Evolutionary conservation across 2,888 invertebrate genomes (phyloP).

Genomic region (Cartodere bifasciata): DNA sequence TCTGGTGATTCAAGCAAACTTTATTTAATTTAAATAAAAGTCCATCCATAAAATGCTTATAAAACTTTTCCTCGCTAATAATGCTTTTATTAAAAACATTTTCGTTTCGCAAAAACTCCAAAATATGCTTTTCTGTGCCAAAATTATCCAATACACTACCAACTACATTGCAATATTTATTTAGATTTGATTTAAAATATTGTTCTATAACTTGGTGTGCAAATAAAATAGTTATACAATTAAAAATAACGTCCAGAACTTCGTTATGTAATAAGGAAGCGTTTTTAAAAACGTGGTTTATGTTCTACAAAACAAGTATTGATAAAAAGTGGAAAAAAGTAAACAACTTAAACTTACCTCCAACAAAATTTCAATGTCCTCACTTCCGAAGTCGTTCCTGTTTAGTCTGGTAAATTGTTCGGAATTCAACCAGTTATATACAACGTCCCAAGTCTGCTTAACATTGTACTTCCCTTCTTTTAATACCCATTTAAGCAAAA

Average conservation of each 20-base stretch:
- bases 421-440: background rate
- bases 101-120: slow-evolving; percentile 15
- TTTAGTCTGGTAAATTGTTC: background rate
- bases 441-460: background rate
- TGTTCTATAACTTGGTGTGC: slow-evolving; percentile 17
- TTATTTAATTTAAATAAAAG: slow-evolving; percentile 16
- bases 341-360: too few relatives aligned
- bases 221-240: too few relatives aligned
- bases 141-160: slow-evolving; percentile 13
- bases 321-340: too few relatives aligned
- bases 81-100: slow-evolving; percentile 17
- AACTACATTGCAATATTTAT: slow-evolving; percentile 19
- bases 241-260: too few relatives aligned
- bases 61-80: slow-evolving; percentile 15
- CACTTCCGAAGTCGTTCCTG: background rate
- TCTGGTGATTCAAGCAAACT: slow-evolving; percentile 14
- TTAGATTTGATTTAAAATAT: slow-evolving; percentile 20
- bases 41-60: slow-evolving; percentile 16
- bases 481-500: background rate
- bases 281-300: too few relatives aligned
- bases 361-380: too few relatives aligned
- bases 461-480: too few relatives aligned
- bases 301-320: too few relatives aligned
- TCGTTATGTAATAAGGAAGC: too few relatives aligned
- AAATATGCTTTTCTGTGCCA: slow-evolving; percentile 10